Evolutionary conservation across 2,888 invertebrate genomes (phyloP).

Genomic region (Acronicta leporina): DNA sequence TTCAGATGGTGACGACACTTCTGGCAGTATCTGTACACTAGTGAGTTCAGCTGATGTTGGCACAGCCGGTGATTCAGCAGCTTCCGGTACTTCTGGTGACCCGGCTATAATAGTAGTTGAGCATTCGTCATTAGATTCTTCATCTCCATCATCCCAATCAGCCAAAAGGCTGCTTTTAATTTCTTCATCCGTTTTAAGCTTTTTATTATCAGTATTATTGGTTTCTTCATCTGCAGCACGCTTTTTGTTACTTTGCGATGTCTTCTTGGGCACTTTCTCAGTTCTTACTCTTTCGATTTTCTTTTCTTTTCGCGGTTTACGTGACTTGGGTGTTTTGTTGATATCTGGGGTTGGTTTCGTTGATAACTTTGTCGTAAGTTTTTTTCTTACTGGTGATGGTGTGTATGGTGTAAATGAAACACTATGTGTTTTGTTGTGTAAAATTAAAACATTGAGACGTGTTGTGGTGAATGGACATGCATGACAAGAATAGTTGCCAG

Average conservation of each 20-base stretch:
- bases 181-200: conserved; percentile 89
- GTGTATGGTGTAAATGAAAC: conserved; percentile 84
- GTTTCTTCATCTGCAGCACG: conserved; percentile 74
- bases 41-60: conserved; percentile 79
- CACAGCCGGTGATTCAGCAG: conserved; percentile 77
- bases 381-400: conserved; percentile 80
- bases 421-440: conserved; percentile 92
- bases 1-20: conserved; percentile 65
- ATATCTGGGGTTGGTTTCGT: conserved; percentile 56
- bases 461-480: conserved; percentile 91
- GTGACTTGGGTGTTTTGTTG: conserved; percentile 71
- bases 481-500: conserved; percentile 89
- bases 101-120: conserved; percentile 67
- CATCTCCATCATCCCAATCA: conserved; percentile 93
- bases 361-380: conserved; percentile 65
- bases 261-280: conserved; percentile 74
- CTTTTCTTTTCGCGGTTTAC: conserved; percentile 76
- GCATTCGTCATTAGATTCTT: conserved; percentile 79
- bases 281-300: conserved; percentile 16
- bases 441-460: conserved; percentile 92
- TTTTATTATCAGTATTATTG: conserved; percentile 77
- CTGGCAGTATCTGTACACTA: conserved; percentile 65
- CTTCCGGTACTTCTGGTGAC: conserved; percentile 77
- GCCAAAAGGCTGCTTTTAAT: conserved; percentile 92
- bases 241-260: conserved; percentile 75